Base-by-base conservation (phyloP, 64 coral and sea anemone genomes). In the Montipora foliosa region DNA sequence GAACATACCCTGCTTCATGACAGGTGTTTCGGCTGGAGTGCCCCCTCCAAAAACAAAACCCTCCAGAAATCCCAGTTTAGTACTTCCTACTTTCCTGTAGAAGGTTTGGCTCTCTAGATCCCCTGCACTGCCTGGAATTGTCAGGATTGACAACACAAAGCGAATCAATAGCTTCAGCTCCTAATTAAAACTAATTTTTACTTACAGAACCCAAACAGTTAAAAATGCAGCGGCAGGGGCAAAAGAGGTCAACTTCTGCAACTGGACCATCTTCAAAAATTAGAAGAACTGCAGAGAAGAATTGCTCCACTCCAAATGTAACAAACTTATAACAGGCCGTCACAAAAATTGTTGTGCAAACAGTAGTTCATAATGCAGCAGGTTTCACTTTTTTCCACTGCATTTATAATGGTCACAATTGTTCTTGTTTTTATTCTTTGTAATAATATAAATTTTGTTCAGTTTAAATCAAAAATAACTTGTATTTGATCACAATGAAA, bases 261-360 rank as follows among this genome's bases (percentile, higher is more conserved):
- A 29, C 24, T 29, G 69, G 24, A 29, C 69, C 69, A 24, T 16
- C 22, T 24, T 29, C n/a, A 73, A 73, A 73, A 73, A 22, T 5
- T 5, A 73, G 69, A 24, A 73, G 19, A 73, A 64, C 60, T 64
- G 60, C 60, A 64, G n/a, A 73, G 69, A 21, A 21, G 69, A 73
- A 73, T 21, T 73, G 69, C 69, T 73, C 69, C 19, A 73, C 69
- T 73, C 69, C 19, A 73, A 73, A 73, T 73, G 69, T 29, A 21
- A 73, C 69, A 22, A 29, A 73, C 69, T 3, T 73, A 73, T 24
- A 29, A 73, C 19, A 25, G 69, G 69, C 6, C 69, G 24, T 25
- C 69, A 6, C 8, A 64, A 64, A 64, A 6, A 64, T 64, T 15
- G 60, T 64, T 64, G 60, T 15, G 8, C 60, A 64, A 64, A 9